Conservation (phyloP, 2,797 vertebrate genomes). For the Sitta carolinensis region DNA sequence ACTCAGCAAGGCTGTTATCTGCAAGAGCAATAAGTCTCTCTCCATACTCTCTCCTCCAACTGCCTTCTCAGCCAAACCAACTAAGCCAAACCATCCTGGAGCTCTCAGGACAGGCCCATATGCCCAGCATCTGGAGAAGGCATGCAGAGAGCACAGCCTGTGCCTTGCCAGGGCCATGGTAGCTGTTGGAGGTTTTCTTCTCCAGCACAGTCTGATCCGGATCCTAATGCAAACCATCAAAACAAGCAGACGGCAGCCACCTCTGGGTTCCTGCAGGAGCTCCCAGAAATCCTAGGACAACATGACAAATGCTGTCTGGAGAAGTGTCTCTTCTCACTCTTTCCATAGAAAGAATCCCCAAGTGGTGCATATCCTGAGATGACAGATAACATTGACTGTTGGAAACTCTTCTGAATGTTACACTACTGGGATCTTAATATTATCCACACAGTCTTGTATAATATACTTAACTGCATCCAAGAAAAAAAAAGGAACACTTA, state of each 20-base stretch:
- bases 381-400: constrained; percentile 3
- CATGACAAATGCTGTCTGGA: not conserved
- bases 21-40: constrained; percentile 1
- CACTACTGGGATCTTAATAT: constrained; percentile 5
- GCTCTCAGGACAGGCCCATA: constrained; percentile 38
- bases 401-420: not conserved
- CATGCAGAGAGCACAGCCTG: not conserved
- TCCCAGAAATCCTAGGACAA: not conserved
- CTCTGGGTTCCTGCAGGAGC: not conserved
- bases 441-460: constrained; percentile 11
- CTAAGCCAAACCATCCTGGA: constrained; percentile 4
- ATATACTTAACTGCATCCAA: constrained; percentile 44
- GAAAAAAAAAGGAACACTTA: constrained; percentile 54
- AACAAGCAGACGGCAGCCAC: not conserved
- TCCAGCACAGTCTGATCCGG: not conserved
- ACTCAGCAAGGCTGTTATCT: constrained; percentile 41
- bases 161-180: not conserved
- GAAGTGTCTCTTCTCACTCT: not conserved
- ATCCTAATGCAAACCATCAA: not conserved
- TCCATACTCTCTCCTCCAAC: not conserved
- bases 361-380: not conserved
- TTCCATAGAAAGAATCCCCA: not conserved
- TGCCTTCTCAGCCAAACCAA: constrained; percentile 3
- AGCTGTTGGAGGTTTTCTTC: not conserved
- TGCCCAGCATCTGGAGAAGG: constrained; percentile 51